Evolutionary conservation across 2,888 invertebrate genomes (phyloP), one percentile per base, ranked within the genome.

Genomic region (Eubasilissa splendida): DNA sequence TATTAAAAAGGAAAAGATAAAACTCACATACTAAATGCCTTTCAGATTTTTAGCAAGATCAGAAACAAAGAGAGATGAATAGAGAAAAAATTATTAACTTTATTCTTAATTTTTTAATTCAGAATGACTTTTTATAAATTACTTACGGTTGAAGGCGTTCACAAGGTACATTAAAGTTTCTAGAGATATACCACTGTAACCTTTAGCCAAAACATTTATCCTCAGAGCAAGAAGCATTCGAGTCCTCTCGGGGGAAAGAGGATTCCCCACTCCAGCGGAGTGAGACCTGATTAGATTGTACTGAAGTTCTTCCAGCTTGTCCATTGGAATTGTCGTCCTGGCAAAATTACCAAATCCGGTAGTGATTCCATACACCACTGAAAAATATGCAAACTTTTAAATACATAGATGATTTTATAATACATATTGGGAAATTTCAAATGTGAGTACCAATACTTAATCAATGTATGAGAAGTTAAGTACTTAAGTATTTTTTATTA

Each of bases 331-430:
- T 9, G 88, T 87, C 3, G 90, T 91, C 42, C 89, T 87, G 0
- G 93, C 92, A 86, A 93, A 93, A 79, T 93, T 93, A 70, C 93
- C 93, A 86, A 94, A 93, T n/a, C 93, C 93, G 2, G 93, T 94
- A 3, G 92, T 93, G 63, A 93, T 91, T 4, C 93, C 83, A 89
- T 88, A 87, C 9, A 87, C 92, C 80, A 91, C 92, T 92, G 85
- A 54, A 42, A 42, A 42, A 7, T 42, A 5, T 5, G 42, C 42
- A 42, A 42, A 42, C 42, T 5, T 42, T 42, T 42, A 5, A 42
- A 42, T 42, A 5, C 7, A 7, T 42, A 42, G 4, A 5, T 42
- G 42, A 42, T 42, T 42, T 42, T 42, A 42, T 42, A 22, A 22
- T 22, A 22, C 22, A 42, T 42, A 42, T 42, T 42, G 7, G 42